Evolutionary conservation across 2,113 vertebrate species (phyloP), one percentile per base, ranked within the genome.

Genomic region (Oncorhynchus kisutch): DNA sequence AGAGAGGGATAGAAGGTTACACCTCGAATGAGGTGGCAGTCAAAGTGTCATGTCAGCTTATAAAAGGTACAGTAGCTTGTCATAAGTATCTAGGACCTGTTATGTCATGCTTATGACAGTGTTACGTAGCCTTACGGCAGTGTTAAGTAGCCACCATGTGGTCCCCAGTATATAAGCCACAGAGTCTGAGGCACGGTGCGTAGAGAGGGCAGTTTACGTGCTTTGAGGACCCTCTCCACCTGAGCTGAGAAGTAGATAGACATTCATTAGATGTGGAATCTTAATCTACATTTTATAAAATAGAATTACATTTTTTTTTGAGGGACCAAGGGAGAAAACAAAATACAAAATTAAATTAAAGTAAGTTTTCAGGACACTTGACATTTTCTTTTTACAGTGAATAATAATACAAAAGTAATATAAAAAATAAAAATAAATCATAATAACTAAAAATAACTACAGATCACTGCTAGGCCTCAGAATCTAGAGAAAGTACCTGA

Each of bases 401-500:
- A 45, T 54, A 22, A 62, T 62, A 62, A 62, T 62, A 62, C 59
- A 62, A 22, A 22, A 67, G 71, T 62, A 70, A 51, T 70, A 79
- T 83, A 60, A 70, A 39, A 14, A 78, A 60, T 67, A 31, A 5
- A 14, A 54, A 54, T 4, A 54, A 54, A 54, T 54, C 51, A 54
- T 71, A 84, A 82, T 45, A 67, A 64, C 67, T n/a, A 24, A 75
- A 77, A 77, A 31, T 72, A 82, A 73, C 72, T 48, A 72, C 65
- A 75, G 77, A 91, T 95, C 94, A 96, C 95, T 95, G 95, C 94
- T 95, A 95, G 94, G 94, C 95, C 95, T 95, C 94, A 93, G 94
- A 62, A 22, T 93, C 94, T 94, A 92, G 93, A 94, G 94, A 92
- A 95, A 95, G 95, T 97, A 98, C 96, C 96, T 98, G 97, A 97